phyloP scores from a whole-genome alignment of 2,797 vertebrate species.

The Syngnathus acus region DNA sequence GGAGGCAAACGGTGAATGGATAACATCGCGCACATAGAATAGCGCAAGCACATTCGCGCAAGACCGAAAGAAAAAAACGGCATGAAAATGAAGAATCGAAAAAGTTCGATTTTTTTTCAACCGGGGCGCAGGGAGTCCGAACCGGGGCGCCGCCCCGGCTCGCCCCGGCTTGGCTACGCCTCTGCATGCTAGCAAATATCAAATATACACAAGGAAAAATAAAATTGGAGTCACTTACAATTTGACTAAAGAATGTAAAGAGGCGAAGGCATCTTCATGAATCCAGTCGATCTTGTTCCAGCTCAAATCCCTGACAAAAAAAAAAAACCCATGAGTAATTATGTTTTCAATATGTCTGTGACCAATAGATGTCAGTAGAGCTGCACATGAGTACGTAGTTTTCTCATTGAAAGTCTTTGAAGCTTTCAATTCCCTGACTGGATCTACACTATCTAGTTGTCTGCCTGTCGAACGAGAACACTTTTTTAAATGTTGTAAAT shows the following conservation, averaged over 20 bases:
- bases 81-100: too few relatives aligned
- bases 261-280: constrained; percentile 81
- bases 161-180: too few relatives aligned
- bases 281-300: constrained; percentile 84
- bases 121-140: too few relatives aligned
- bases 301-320: constrained; percentile 79
- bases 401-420: not conserved
- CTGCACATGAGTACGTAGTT: not conserved
- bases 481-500: not conserved
- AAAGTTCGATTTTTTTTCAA: too few relatives aligned
- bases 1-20: too few relatives aligned
- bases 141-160: too few relatives aligned
- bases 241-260: constrained; percentile 83
- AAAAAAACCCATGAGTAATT: not conserved
- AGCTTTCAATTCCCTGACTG: not conserved
- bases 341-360: not conserved
- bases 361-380: constrained; percentile 61
- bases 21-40: too few relatives aligned
- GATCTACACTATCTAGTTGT: not conserved
- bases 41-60: too few relatives aligned
- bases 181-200: not conserved
- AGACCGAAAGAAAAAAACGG: too few relatives aligned
- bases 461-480: not conserved
- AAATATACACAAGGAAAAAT: not conserved
- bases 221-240: constrained; percentile 74